phyloP scores from a whole-genome alignment of 1,140 invertebrate genomes.

The Choristoneura fumiferana region DNA sequence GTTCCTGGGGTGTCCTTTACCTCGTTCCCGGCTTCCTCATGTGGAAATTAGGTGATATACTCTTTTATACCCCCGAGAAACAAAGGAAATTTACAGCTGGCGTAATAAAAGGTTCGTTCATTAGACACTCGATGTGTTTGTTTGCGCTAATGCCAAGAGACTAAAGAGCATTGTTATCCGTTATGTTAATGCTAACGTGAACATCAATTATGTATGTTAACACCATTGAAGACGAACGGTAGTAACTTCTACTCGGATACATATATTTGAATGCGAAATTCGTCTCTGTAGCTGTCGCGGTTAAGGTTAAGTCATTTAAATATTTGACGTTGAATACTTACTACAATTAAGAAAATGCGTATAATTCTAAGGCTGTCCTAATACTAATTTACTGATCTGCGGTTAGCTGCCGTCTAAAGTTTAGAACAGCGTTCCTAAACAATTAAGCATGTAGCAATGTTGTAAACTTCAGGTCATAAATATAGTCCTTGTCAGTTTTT shows the following conservation, averaged over 20 bases:
- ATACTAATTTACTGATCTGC: no score
- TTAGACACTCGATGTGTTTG: neutral
- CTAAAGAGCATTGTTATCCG: conserved; percentile 13
- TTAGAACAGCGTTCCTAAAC: no score
- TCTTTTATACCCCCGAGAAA: conserved; percentile 22
- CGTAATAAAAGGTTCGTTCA: conserved; percentile 3
- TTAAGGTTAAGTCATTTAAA: neutral
- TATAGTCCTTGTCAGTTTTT: neutral
- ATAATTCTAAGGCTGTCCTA: neutral
- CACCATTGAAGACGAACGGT: conserved; percentile 2
- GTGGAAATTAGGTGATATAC: conserved; percentile 34
- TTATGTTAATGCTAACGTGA: conserved; percentile 11
- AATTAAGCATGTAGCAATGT: no score
- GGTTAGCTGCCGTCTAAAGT: no score
- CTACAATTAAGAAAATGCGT: neutral
- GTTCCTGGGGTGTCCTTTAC: conserved; percentile 66
- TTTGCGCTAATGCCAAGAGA: conserved; percentile 13
- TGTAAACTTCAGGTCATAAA: no score
- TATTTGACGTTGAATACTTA: conserved; percentile 2
- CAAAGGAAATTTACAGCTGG: neutral
- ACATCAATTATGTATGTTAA: conserved; percentile 17
- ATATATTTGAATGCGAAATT: conserved; percentile 9
- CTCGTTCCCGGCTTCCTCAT: conserved; percentile 49
- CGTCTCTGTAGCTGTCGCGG: neutral
- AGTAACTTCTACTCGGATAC: neutral